Evolutionary conservation across 1,140 invertebrate species (phyloP).

Genomic region (Aethina tumida): DNA sequence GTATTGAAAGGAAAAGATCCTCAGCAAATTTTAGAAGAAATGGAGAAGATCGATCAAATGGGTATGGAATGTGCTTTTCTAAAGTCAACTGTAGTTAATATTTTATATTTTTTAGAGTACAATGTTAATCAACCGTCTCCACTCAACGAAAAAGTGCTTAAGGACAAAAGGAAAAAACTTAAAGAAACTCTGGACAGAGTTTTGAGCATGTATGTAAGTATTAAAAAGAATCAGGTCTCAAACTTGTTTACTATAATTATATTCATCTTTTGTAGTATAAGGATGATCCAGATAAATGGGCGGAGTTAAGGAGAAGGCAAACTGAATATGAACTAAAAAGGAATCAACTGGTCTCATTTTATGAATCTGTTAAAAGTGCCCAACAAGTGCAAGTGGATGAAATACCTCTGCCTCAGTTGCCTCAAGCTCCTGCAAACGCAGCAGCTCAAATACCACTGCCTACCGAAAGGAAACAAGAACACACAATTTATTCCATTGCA

Average conservation of each 20-base stretch:
- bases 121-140: slow-evolving; percentile 89
- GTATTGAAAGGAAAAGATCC: slow-evolving; percentile 99
- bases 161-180: slow-evolving; percentile 93
- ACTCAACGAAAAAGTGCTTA: slow-evolving; percentile 91
- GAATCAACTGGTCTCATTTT: slow-evolving; percentile 79
- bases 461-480: slow-evolving; percentile 34
- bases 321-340: slow-evolving; percentile 87
- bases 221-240: slow-evolving; percentile 6
- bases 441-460: slow-evolving; percentile 70
- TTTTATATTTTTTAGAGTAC: slow-evolving; percentile 61
- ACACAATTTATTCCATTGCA: slow-evolving; percentile 35
- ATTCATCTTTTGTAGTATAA: slow-evolving; percentile 60
- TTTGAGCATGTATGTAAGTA: slow-evolving; percentile 92
- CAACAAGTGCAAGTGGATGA: slow-evolving; percentile 95
- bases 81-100: background rate
- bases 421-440: slow-evolving; percentile 30
- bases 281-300: slow-evolving; percentile 91
- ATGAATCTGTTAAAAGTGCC: slow-evolving; percentile 89
- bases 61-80: slow-evolving; percentile 45
- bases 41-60: slow-evolving; percentile 98
- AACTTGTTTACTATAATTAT: background rate
- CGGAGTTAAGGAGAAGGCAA: slow-evolving; percentile 82
- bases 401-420: slow-evolving; percentile 75
- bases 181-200: slow-evolving; percentile 92
- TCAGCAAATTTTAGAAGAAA: slow-evolving; percentile 82